Percentiles rank a stretch among this genome's conserved stretches.
Evolutionary conservation across 2,113 vertebrate genomes (phyloP).

Genomic region (Cygnus atratus): DNA sequence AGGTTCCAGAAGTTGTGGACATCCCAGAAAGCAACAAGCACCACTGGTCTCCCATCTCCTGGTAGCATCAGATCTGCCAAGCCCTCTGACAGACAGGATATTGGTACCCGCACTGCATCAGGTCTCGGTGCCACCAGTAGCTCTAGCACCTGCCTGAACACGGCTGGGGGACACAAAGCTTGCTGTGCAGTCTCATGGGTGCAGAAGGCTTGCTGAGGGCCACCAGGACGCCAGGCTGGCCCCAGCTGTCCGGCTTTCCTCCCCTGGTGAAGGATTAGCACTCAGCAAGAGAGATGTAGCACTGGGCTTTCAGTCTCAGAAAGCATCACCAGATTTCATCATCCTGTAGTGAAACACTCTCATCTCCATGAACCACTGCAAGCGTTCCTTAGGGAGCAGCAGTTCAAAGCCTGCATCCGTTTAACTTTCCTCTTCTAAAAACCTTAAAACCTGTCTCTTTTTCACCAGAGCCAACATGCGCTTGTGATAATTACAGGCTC

Average conservation of each 20-base stretch:
- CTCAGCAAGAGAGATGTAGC: neutral
- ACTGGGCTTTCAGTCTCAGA: neutral
- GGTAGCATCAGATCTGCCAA: neutral
- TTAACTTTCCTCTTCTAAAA: neutral
- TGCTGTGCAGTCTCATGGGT: neutral
- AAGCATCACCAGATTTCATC: neutral
- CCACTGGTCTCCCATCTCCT: neutral
- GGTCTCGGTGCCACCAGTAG: neutral
- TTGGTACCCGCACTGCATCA: rapidly evolving
- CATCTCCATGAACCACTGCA: neutral
- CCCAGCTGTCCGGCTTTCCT: neutral
- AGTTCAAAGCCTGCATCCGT: neutral
- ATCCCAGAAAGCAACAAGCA: neutral
- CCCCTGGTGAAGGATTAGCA: neutral
- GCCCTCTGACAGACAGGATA: neutral
- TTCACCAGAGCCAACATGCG: neutral
- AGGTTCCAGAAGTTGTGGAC: neutral
- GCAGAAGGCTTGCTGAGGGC: neutral
- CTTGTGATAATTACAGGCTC: neutral
- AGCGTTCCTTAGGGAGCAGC: neutral
- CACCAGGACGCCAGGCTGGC: neutral
- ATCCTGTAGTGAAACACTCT: neutral
- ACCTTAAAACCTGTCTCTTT: neutral
- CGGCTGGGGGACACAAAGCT: neutral
- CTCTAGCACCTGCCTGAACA: neutral